A percentile compares a stretch with the other conserved stretches of the same genome.
These are phyloP conservation scores for Rhodeus uyekii DNA, from an alignment of 2,797 vertebrate genomes.

Conservation along the genomic window DNA sequence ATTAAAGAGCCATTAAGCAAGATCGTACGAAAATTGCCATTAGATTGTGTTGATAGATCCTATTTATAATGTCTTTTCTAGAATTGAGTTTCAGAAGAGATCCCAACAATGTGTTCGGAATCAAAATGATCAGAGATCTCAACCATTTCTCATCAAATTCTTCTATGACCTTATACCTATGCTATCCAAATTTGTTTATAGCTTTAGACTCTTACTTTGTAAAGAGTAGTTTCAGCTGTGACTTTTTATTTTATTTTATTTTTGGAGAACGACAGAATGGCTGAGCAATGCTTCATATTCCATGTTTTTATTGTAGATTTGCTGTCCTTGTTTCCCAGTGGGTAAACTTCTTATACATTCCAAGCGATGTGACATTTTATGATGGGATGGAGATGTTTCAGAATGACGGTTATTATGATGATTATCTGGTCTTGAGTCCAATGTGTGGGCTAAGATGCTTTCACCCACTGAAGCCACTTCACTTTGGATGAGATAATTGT, in stretches of 20 bases:
- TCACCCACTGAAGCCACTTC: slow-evolving; percentile 65
- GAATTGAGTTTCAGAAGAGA: neutral
- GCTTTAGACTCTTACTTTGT: neutral
- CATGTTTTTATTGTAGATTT: slow-evolving; percentile 7
- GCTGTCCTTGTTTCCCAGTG: neutral
- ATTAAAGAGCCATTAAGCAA: too few species aligned
- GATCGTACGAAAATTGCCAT: too few species aligned
- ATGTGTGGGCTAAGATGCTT: slow-evolving; percentile 60
- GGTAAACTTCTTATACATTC: neutral
- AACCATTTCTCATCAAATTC: neutral
- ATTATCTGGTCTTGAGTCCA: slow-evolving; percentile 45
- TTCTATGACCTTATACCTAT: neutral
- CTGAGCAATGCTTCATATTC: too few species aligned
- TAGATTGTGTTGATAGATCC: too few species aligned
- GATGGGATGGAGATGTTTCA: slow-evolving; percentile 21
- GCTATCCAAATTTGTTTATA: neutral
- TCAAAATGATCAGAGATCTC: neutral
- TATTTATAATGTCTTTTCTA: too few species aligned
- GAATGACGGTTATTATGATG: slow-evolving; percentile 35
- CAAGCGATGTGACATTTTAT: slow-evolving; percentile 2
- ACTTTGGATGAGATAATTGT: slow-evolving; percentile 70
- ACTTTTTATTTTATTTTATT: neutral
- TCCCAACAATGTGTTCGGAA: neutral
- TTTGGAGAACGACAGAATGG: neutral
- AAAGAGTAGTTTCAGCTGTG: neutral